These are phyloP conservation scores for Pegoplata infirma DNA, from an alignment of 2,888 invertebrate species.

Conservation along the genomic window DNA sequence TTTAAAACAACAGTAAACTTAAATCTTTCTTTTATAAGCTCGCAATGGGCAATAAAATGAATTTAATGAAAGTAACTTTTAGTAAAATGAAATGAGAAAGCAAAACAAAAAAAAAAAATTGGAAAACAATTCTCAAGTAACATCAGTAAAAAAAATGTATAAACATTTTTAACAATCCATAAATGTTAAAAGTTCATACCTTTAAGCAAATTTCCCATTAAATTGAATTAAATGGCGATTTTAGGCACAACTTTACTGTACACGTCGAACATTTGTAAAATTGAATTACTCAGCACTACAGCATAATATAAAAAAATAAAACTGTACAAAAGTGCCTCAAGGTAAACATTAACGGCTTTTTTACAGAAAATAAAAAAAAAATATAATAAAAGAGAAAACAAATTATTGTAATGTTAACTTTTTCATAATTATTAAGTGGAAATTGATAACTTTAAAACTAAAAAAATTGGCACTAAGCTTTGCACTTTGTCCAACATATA, in stretches of 20 bases:
- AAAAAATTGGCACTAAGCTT: too few species aligned
- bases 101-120: background rate
- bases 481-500: too few species aligned
- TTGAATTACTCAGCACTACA: background rate
- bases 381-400: too few species aligned
- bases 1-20: too few species aligned
- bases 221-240: background rate
- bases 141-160: background rate
- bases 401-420: too few species aligned
- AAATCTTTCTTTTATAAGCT: too few species aligned
- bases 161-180: background rate
- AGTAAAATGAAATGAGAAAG: background rate
- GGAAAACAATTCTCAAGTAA: background rate
- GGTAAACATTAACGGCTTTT: slow-evolving; percentile 11
- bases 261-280: background rate
- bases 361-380: background rate
- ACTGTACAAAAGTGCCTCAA: slow-evolving; percentile 4
- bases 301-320: background rate
- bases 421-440: too few species aligned
- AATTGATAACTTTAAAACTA: too few species aligned
- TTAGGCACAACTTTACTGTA: background rate
- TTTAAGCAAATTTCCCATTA: background rate
- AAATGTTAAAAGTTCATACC: slow-evolving; percentile 14
- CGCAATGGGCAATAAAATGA: background rate
- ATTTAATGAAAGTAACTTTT: background rate